Conservation (phyloP, 2,888 invertebrate species). For the Argyra leucocephala region DNA sequence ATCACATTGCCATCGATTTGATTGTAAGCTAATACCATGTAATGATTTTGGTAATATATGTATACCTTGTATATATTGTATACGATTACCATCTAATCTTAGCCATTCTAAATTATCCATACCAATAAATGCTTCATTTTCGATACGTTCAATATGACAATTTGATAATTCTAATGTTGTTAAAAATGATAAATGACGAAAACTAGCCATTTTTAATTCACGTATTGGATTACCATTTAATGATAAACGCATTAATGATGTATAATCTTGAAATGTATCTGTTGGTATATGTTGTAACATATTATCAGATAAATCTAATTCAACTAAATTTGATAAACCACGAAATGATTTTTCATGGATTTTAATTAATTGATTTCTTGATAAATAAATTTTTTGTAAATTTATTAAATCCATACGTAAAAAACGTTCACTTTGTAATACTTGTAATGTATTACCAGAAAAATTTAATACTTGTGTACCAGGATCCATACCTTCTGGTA, state of each 20-base stretch:
- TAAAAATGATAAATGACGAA: slow-evolving; percentile 64
- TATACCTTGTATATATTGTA: slow-evolving; percentile 60
- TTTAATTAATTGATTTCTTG: slow-evolving; percentile 65
- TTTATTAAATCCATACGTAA: slow-evolving; percentile 69
- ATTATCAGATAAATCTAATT: slow-evolving; percentile 78
- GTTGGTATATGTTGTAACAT: slow-evolving; percentile 67
- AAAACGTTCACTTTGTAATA: slow-evolving; percentile 68
- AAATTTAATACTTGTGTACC: slow-evolving; percentile 83
- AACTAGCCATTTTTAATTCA: slow-evolving; percentile 59
- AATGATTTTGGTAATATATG: slow-evolving; percentile 66
- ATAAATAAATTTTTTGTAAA: slow-evolving; percentile 75
- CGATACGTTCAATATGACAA: slow-evolving; percentile 67
- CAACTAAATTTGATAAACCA: slow-evolving; percentile 77
- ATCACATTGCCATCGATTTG: slow-evolving; percentile 84
- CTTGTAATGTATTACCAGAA: slow-evolving; percentile 71
- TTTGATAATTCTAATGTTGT: slow-evolving; percentile 72
- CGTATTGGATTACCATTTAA: slow-evolving; percentile 75
- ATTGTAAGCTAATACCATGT: slow-evolving; percentile 70
- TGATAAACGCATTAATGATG: slow-evolving; percentile 71
- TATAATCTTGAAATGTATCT: slow-evolving; percentile 66
- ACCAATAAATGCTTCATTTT: slow-evolving; percentile 71
- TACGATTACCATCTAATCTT: slow-evolving; percentile 69
- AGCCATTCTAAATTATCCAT: slow-evolving; percentile 75
- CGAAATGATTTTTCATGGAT: slow-evolving; percentile 73
- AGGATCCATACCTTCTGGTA: slow-evolving; percentile 70